Conservation (phyloP, 2,113 vertebrate species). For the Engystomops pustulosus region DNA sequence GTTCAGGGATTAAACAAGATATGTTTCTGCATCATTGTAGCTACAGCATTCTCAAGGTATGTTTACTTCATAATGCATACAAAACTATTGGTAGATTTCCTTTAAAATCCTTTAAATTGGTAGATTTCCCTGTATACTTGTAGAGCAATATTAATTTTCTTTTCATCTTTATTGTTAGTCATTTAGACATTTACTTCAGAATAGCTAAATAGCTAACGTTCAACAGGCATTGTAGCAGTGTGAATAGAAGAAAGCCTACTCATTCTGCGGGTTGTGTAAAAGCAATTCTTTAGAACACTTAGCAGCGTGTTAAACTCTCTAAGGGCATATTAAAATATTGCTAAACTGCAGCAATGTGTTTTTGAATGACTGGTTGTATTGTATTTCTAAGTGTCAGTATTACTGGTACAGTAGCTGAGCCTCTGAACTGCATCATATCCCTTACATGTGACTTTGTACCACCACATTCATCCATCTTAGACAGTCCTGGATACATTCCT, state of each 20-base stretch:
- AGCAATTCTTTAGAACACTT: not conserved
- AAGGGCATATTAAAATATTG: not conserved
- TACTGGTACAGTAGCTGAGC: no score
- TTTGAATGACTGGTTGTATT: not conserved
- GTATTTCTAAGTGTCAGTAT: slow-evolving; percentile 36
- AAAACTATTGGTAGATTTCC: no score
- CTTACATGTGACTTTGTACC: slow-evolving; percentile 14
- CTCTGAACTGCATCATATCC: slow-evolving; percentile 35
- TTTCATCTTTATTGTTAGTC: not conserved
- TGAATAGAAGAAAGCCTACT: not conserved
- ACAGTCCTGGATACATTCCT: slow-evolving; percentile 2
- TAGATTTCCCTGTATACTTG: not conserved
- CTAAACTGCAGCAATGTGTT: not conserved
- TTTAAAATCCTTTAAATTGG: no score
- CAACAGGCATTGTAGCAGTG: not conserved
- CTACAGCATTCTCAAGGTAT: no score
- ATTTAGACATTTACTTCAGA: not conserved
- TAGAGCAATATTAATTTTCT: not conserved
- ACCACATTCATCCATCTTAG: slow-evolving; percentile 38
- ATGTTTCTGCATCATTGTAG: no score
- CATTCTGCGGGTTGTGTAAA: not conserved
- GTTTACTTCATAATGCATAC: no score
- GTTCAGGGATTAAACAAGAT: no score
- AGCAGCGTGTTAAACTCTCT: not conserved
- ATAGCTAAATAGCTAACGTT: not conserved